Base-by-base conservation (phyloP, 2,888 invertebrate species). In the Drosophila longiperda region DNA sequence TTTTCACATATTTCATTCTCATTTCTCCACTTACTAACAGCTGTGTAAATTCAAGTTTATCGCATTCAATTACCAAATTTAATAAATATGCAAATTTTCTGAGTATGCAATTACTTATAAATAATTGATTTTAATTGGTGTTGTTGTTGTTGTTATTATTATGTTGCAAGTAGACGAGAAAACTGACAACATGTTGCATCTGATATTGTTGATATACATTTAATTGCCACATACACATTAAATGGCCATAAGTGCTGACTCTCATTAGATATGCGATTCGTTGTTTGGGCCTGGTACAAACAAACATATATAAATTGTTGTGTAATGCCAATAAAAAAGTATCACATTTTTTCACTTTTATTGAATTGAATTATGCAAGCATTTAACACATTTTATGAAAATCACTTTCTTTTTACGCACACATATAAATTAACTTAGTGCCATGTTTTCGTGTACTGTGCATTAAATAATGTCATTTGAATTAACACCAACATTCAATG, bases 401-500 rank as follows among this genome's bases (percentile, higher is more conserved):
- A 68, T 50, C 85, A 89, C 85, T 85, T 85, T 85, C 85, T 89
- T 89, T 85, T 87, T 65, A 76, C 82, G 65, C 72, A 66, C 60
- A 67, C 49, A 57, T 50, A 59, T 20, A 33, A 36, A 70, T 49
- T 36, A 60, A 49, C 52, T 63, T 59, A 63, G 42, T 52, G 59
- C 50, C 50, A 36, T 54, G 66, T 80, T 80, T 80, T 81, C 89
- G 84, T 84, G 84, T 74, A 78, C 86, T 73, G 55, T 74, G 89
- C 85, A 85, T 85, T 85, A 85, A 85, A 85, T 85, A 85, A 89
- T 85, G 85, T 85, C 85, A 80, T 85, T 85, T 70, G 89, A 89
- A 84, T 85, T 85, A 85, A 89, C 85, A 89, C 85, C 85, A 76
- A 66, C 66, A 71, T 60, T 66, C 48, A 72, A 42, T 38, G 54